phyloP scores from a whole-genome alignment of 1,140 invertebrate species.

The Halictus rubicundus region DNA sequence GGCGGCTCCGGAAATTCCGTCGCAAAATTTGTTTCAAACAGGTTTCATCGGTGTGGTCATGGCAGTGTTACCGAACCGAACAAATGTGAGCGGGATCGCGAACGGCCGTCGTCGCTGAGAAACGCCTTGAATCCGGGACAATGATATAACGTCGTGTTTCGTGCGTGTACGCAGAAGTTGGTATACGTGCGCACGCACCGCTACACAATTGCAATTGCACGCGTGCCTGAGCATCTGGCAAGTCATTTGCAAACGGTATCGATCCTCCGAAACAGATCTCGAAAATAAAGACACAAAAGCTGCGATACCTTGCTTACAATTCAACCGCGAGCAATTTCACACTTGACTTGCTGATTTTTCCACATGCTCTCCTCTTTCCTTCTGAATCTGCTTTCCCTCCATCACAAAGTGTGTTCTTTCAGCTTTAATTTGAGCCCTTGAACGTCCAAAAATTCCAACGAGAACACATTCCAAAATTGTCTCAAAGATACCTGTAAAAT shows the following conservation, averaged over 20 bases:
- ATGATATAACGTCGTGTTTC: slow-evolving; percentile 43
- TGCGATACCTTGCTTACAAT: too few species aligned
- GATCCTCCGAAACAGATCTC: neutral
- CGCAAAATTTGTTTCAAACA: slow-evolving; percentile 51
- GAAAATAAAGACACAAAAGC: too few species aligned
- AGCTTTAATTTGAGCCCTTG: too few species aligned
- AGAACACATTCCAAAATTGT: too few species aligned
- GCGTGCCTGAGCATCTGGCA: slow-evolving; percentile 15
- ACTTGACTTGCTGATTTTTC: too few species aligned
- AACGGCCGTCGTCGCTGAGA: slow-evolving; percentile 20
- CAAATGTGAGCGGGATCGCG: slow-evolving; percentile 12
- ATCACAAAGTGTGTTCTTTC: too few species aligned
- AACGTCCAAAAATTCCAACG: too few species aligned
- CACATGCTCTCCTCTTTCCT: too few species aligned
- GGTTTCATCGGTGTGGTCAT: slow-evolving; percentile 50
- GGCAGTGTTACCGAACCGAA: slow-evolving; percentile 22
- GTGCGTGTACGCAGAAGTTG: neutral
- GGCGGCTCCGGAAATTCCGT: slow-evolving; percentile 59
- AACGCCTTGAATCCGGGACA: slow-evolving; percentile 51
- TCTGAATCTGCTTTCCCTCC: too few species aligned
- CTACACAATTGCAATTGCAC: slow-evolving; percentile 7
- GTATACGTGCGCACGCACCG: too few species aligned
- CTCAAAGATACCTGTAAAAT: too few species aligned
- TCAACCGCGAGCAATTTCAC: too few species aligned
- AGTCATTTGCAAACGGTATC: slow-evolving; percentile 1